Conservation (phyloP, 2,797 vertebrate species). For the Hirundo rustica region DNA sequence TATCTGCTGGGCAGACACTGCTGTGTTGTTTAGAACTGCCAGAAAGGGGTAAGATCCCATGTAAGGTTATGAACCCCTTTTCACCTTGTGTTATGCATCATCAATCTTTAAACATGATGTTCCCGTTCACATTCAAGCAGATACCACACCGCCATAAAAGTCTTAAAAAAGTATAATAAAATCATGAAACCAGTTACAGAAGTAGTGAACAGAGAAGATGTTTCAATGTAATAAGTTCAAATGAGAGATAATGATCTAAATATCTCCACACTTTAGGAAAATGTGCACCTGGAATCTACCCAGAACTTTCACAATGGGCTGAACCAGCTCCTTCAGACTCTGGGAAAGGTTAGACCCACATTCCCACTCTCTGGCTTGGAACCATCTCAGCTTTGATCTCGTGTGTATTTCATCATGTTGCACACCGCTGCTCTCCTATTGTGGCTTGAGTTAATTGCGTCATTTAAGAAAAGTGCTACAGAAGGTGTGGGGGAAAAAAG, state of each 20-base stretch:
- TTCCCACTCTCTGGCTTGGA: conserved; percentile 40
- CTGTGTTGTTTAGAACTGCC: conserved; percentile 17
- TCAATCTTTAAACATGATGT: conserved; percentile 26
- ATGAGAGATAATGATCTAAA: conserved; percentile 57
- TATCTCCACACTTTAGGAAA: conserved; percentile 55
- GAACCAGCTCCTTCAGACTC: conserved; percentile 45
- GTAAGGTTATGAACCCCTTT: conserved; percentile 37
- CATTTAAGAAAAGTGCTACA: background rate
- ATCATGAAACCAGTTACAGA: background rate
- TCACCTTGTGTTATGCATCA: conserved; percentile 41
- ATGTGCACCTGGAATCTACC: conserved; percentile 39
- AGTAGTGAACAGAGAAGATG: background rate
- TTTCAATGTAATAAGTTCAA: conserved; percentile 42
- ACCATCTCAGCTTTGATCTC: conserved; percentile 62
- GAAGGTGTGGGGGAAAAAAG: background rate
- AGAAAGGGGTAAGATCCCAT: conserved; percentile 16
- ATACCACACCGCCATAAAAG: background rate
- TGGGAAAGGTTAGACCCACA: conserved; percentile 54
- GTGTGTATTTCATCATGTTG: conserved; percentile 27
- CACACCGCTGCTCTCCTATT: background rate
- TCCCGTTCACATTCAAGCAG: conserved; percentile 10
- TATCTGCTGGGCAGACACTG: conserved; percentile 45
- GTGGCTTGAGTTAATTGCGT: background rate
- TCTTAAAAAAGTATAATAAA: background rate
- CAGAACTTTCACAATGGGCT: conserved; percentile 43